These are phyloP conservation scores for Cryptocephalus moraei DNA, from an alignment of 2,888 invertebrate genomes.

Conservation along the genomic window DNA sequence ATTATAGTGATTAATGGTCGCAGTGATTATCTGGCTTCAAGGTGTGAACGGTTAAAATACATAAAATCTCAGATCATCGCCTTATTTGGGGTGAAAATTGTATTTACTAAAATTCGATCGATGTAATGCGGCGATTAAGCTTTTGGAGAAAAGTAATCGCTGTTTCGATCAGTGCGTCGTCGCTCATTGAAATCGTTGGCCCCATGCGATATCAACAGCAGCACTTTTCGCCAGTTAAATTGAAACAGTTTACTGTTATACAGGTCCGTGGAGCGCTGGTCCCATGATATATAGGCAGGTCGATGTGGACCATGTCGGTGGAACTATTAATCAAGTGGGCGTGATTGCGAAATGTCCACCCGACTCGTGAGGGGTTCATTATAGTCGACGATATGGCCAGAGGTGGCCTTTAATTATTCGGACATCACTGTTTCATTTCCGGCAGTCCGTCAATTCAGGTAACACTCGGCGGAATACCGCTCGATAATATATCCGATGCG, in stretches of 20 bases:
- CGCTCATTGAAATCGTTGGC: no score
- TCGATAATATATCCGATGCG: conserved; percentile 4
- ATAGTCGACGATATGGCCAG: conserved; percentile 23
- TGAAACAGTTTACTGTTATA: conserved; percentile 24
- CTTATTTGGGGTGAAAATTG: no score
- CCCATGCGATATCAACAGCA: not conserved
- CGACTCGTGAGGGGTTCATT: conserved; percentile 26
- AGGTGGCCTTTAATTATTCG: conserved; percentile 25
- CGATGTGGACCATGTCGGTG: conserved; percentile 34
- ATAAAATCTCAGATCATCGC: no score
- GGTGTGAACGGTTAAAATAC: no score
- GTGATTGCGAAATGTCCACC: conserved; percentile 27
- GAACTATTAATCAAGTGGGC: conserved; percentile 34
- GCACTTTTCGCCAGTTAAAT: conserved; percentile 2
- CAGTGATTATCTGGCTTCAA: no score
- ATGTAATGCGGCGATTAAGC: no score
- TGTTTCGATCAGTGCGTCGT: no score
- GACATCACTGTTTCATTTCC: conserved; percentile 26
- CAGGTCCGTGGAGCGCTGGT: conserved; percentile 11
- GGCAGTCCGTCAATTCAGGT: conserved; percentile 22
- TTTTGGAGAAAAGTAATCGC: no score
- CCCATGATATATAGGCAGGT: conserved; percentile 34
- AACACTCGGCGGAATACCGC: conserved; percentile 7
- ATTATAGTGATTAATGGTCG: no score
- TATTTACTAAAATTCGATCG: no score